These are phyloP conservation scores for Drosophila murphyi DNA, from an alignment of 1,140 invertebrate genomes.

Conservation along the genomic window DNA sequence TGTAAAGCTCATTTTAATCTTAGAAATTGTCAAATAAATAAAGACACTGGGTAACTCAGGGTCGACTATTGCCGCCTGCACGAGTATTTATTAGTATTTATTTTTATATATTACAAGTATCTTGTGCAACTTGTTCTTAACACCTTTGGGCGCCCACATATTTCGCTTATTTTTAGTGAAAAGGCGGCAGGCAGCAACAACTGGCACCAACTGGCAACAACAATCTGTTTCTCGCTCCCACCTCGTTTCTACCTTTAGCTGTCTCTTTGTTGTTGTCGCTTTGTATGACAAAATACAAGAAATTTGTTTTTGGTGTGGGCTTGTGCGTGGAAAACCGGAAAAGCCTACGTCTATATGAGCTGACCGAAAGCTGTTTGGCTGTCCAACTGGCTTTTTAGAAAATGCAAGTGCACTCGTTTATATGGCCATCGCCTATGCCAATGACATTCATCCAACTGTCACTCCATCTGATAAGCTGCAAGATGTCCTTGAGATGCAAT, in stretches of 20 bases:
- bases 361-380: slow-evolving; percentile 14
- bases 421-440: slow-evolving; percentile 39
- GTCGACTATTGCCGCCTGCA: slow-evolving; percentile 6
- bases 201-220: slow-evolving; percentile 18
- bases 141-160: slow-evolving; percentile 76
- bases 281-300: slow-evolving; percentile 43
- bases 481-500: slow-evolving; percentile 59
- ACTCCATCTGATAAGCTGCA: slow-evolving; percentile 57
- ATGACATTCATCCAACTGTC: slow-evolving; percentile 67
- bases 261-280: slow-evolving; percentile 17
- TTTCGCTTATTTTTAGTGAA: slow-evolving; percentile 70
- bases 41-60: slow-evolving; percentile 6
- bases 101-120: slow-evolving; percentile 47
- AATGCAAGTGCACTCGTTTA: slow-evolving; percentile 67
- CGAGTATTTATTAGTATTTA: slow-evolving; percentile 43
- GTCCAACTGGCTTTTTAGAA: slow-evolving; percentile 44
- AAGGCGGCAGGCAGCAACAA: slow-evolving; percentile 18
- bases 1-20: neutral
- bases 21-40: neutral
- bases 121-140: slow-evolving; percentile 78
- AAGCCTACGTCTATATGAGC: slow-evolving; percentile 59
- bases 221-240: slow-evolving; percentile 33
- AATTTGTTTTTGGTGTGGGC: slow-evolving; percentile 41
- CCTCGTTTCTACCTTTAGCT: slow-evolving; percentile 10
- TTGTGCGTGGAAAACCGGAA: slow-evolving; percentile 72